phyloP scores from a whole-genome alignment of 1,140 invertebrate genomes.

The Pseudobourletiella spinata region DNA sequence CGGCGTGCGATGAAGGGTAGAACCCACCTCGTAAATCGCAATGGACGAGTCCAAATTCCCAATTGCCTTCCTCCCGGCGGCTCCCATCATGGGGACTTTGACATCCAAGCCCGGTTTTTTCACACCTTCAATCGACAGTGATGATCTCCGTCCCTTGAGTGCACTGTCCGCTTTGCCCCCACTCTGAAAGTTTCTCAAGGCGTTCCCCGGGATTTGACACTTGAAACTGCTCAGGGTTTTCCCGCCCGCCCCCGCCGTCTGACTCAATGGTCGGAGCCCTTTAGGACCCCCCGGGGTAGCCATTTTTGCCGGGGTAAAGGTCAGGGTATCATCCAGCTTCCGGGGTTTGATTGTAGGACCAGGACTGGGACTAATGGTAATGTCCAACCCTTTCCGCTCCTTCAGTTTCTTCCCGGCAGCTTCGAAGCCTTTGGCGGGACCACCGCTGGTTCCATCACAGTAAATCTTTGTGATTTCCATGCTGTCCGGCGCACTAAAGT shows the following conservation, averaged over 20 bases:
- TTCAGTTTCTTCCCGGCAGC: conserved; percentile 29
- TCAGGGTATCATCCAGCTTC: background rate
- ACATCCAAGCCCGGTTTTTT: background rate
- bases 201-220: too few species aligned
- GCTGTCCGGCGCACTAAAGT: conserved; percentile 34
- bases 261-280: too few species aligned
- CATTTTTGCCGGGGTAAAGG: too few species aligned
- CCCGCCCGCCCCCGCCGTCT: too few species aligned
- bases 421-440: conserved; percentile 28
- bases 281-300: too few species aligned
- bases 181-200: background rate
- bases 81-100: background rate
- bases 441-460: conserved; percentile 8
- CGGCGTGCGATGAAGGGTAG: background rate
- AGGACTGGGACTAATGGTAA: conserved; percentile 26
- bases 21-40: conserved; percentile 6
- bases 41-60: conserved; percentile 5
- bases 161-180: background rate
- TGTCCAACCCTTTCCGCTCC: conserved; percentile 30
- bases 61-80: background rate
- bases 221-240: too few species aligned
- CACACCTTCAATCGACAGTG: background rate
- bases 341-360: background rate
- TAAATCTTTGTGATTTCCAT: conserved; percentile 37
- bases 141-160: background rate